These are phyloP conservation scores for Perithous albicinctus DNA, from an alignment of 2,888 invertebrate species.

Conservation along the genomic window DNA sequence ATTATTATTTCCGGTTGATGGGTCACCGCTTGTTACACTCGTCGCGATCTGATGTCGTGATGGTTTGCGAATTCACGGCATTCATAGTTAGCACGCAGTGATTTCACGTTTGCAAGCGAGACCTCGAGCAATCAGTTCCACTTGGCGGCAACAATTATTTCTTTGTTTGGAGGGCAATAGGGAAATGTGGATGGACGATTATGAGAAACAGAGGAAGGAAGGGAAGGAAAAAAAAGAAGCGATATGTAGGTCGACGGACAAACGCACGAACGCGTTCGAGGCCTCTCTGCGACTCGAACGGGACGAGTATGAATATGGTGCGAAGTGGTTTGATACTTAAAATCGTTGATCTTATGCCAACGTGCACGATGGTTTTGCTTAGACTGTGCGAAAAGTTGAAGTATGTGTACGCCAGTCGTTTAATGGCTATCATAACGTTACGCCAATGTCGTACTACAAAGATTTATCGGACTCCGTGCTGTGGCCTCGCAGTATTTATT, in stretches of 20 bases:
- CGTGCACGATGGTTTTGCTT: slow-evolving; percentile 64
- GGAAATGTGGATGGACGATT: slow-evolving; percentile 4
- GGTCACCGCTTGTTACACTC: slow-evolving; percentile 19
- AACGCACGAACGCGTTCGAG: slow-evolving; percentile 50
- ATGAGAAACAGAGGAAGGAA: slow-evolving; percentile 5
- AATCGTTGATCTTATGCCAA: slow-evolving; percentile 74
- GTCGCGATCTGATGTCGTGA: slow-evolving; percentile 31
- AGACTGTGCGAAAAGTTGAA: slow-evolving; percentile 38
- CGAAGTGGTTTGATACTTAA: slow-evolving; percentile 62
- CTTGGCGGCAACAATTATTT: slow-evolving; percentile 49
- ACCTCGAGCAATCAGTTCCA: slow-evolving; percentile 61
- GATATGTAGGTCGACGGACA: slow-evolving; percentile 61
- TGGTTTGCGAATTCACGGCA: slow-evolving; percentile 21
- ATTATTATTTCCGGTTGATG: slow-evolving; percentile 2
- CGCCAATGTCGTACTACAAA: slow-evolving; percentile 63
- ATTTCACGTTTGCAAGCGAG: slow-evolving; percentile 44
- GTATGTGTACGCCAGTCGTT: slow-evolving; percentile 36
- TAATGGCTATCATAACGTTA: slow-evolving; percentile 69
- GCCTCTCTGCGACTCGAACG: slow-evolving; percentile 9
- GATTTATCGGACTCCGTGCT: slow-evolving; percentile 68
- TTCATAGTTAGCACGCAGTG: slow-evolving; percentile 18
- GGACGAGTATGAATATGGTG: slow-evolving; percentile 7
- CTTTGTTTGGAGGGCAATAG: slow-evolving; percentile 42
- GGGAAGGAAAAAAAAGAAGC: slow-evolving; percentile 28
- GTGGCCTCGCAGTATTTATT: slow-evolving; percentile 56